Evolutionary conservation across 2,113 vertebrate genomes (phyloP).

Genomic region (Hiodon tergisus): DNA sequence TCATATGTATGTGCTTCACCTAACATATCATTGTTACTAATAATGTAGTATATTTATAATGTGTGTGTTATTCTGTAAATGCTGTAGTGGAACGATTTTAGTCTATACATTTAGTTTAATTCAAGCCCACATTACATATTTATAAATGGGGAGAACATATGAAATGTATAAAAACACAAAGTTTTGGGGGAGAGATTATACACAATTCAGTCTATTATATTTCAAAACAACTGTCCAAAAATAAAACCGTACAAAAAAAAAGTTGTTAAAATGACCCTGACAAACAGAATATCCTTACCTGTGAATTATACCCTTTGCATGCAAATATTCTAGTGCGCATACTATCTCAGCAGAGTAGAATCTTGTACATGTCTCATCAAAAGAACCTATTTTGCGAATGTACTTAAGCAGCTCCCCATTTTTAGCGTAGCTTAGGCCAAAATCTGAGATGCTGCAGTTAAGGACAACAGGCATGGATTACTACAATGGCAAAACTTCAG

Average conservation of each 20-base stretch:
- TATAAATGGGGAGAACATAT: no score
- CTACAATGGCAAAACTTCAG: neutral
- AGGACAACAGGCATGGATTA: constrained; percentile 37
- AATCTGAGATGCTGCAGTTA: constrained; percentile 73
- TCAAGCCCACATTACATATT: no score
- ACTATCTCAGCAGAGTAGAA: constrained; percentile 98
- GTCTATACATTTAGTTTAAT: no score
- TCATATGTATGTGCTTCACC: no score
- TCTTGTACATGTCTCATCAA: constrained; percentile 96
- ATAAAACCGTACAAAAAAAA: constrained; percentile 1
- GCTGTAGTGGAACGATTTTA: no score
- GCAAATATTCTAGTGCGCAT: constrained; percentile 90
- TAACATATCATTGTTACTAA: no score
- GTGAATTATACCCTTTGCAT: constrained; percentile 95
- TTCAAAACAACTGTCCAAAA: neutral
- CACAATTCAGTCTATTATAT: neutral
- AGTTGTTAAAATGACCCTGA: neutral
- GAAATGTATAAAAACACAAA: no score
- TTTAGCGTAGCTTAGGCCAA: constrained; percentile 98
- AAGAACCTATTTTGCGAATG: constrained; percentile 98
- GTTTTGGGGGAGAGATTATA: no score
- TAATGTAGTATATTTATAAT: no score
- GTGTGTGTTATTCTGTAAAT: no score
- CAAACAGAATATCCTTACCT: constrained; percentile 65
- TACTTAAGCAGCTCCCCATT: constrained; percentile 97